phyloP scores from a whole-genome alignment of 1,140 invertebrate genomes.

The Orchestia grillus region DNA sequence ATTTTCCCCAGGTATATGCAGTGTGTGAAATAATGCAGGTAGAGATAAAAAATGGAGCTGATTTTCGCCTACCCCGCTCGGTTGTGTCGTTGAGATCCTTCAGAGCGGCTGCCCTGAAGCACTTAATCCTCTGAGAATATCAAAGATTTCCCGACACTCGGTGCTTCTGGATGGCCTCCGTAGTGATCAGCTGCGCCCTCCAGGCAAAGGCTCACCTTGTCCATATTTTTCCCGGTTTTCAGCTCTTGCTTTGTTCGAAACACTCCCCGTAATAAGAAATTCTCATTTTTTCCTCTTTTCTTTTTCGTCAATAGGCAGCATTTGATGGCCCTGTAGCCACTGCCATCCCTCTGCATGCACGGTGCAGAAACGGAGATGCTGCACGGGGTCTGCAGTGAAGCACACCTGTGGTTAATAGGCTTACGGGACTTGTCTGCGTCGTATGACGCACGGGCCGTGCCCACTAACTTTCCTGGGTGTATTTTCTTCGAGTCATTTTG shows the following conservation, averaged over 20 bases:
- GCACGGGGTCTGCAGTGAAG: too few relatives aligned
- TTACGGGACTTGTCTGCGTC: too few relatives aligned
- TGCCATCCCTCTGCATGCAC: not conserved
- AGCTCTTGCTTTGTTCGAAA: not conserved
- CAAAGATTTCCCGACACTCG: not conserved
- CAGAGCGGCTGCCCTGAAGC: not conserved
- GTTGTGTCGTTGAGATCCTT: not conserved
- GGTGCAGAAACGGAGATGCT: not conserved
- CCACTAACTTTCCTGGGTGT: not conserved
- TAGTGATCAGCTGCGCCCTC: not conserved
- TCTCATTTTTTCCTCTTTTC: not conserved
- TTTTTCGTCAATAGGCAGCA: not conserved
- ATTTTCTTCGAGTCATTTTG: not conserved
- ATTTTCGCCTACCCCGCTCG: not conserved
- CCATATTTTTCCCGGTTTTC: not conserved
- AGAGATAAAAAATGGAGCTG: not conserved
- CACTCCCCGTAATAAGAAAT: not conserved
- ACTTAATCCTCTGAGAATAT: not conserved
- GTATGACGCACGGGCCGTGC: too few relatives aligned
- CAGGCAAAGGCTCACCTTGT: not conserved
- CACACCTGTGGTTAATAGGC: too few relatives aligned
- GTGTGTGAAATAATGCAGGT: not conserved
- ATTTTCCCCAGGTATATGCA: not conserved
- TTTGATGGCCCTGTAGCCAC: not conserved
- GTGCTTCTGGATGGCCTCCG: not conserved